phyloP scores from a whole-genome alignment of 1,140 invertebrate species.

The Whitmania pigra region DNA sequence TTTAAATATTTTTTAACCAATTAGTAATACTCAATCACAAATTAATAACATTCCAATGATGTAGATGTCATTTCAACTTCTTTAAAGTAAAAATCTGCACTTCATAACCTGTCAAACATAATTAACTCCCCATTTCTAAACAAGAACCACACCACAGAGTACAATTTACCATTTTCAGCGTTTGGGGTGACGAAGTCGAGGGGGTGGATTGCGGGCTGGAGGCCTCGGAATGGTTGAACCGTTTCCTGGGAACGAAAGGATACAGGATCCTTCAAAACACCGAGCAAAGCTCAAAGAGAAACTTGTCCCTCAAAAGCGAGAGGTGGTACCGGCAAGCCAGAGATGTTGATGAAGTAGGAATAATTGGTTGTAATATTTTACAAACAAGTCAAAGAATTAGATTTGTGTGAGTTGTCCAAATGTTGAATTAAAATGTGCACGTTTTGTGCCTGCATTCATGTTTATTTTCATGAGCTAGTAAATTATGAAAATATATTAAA shows the following conservation, averaged over 20 bases:
- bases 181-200: constrained; percentile 28
- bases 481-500: too few relatives aligned
- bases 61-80: neutral
- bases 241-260: constrained; percentile 31
- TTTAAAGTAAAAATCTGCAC: too few relatives aligned
- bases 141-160: neutral
- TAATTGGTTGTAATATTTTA: neutral
- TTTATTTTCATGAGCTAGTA: too few relatives aligned
- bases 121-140: too few relatives aligned
- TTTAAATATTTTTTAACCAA: neutral
- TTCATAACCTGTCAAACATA: too few relatives aligned
- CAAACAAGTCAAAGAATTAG: neutral
- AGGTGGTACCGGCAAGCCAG: constrained; percentile 29
- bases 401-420: too few relatives aligned
- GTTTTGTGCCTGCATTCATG: neutral
- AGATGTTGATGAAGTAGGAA: constrained; percentile 31
- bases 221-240: constrained; percentile 34
- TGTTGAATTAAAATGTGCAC: too few relatives aligned
- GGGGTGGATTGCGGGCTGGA: constrained; percentile 37
- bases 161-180: constrained; percentile 25
- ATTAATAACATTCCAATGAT: neutral
- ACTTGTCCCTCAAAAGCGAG: constrained; percentile 28
- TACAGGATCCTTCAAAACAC: constrained; percentile 33
- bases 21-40: neutral
- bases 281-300: constrained; percentile 27